These are phyloP conservation scores for Gasterosteus aculeatus DNA, from an alignment of 2,113 vertebrate species.

Conservation along the genomic window DNA sequence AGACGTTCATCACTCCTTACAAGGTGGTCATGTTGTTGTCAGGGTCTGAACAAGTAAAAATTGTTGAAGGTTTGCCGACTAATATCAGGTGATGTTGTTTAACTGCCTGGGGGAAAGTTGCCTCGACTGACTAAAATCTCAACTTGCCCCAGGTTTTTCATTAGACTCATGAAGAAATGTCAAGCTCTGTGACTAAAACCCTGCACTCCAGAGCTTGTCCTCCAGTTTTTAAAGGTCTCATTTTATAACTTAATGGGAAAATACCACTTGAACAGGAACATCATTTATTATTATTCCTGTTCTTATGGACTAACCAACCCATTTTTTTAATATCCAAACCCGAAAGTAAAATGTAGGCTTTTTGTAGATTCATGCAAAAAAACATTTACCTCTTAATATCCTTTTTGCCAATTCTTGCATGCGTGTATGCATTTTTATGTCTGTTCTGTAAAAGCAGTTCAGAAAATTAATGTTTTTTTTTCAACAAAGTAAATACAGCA, in stretches of 20 bases:
- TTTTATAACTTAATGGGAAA: conserved; percentile 35
- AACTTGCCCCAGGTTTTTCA: not conserved
- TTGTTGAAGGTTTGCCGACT: not conserved
- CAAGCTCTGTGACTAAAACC: conserved; percentile 34
- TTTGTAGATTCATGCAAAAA: not conserved
- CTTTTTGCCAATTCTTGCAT: not conserved
- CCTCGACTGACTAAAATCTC: conserved; percentile 3
- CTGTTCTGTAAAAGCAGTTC: not conserved
- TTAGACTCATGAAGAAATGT: conserved; percentile 27
- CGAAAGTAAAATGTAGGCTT: not conserved
- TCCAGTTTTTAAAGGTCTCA: conserved; percentile 10
- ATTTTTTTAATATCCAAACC: not conserved
- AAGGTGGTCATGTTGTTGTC: not conserved
- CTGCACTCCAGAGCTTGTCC: conserved; percentile 7
- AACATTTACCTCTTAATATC: not conserved
- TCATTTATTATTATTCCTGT: conserved; percentile 32
- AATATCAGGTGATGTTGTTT: not conserved
- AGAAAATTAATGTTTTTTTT: not conserved
- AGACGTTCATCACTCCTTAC: not conserved
- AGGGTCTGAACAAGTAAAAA: too few relatives aligned
- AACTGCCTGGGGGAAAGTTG: not conserved
- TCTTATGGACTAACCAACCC: conserved; percentile 1
- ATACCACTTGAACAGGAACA: conserved; percentile 17
- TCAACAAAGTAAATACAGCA: not conserved
- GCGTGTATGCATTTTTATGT: not conserved